Percentiles rank a stretch among this genome's conserved stretches.
Evolutionary conservation across 30 jellyfish, hydroid and myxozoan genomes (phyloP).

Genomic region (Cassiopea andromeda): DNA sequence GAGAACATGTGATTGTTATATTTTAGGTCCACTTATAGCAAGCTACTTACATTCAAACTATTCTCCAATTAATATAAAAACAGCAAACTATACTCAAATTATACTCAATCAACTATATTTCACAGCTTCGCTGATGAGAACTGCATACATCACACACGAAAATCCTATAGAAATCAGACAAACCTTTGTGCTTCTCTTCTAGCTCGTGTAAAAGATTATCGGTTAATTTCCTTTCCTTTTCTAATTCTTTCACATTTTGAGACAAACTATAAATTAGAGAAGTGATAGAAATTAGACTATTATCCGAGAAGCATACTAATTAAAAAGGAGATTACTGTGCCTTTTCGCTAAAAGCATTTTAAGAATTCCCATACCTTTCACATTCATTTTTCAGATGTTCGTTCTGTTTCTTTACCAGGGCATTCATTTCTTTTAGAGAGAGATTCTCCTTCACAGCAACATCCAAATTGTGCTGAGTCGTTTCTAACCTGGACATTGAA

Average conservation of each 20-base stretch:
- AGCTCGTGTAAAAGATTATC: conserved; percentile 2
- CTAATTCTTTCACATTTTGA: conserved; percentile 52
- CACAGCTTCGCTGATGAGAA: too few relatives aligned
- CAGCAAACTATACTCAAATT: too few relatives aligned
- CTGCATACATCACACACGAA: too few relatives aligned
- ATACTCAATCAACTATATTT: too few relatives aligned
- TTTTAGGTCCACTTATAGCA: too few relatives aligned
- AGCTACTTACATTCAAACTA: too few relatives aligned
- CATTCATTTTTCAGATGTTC: conserved; percentile 14
- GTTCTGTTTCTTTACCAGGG: conserved; percentile 14
- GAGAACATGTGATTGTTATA: too few relatives aligned
- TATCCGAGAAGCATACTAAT: not conserved
- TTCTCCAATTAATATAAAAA: too few relatives aligned
- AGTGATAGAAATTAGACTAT: not conserved
- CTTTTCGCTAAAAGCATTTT: not conserved
- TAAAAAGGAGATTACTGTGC: not conserved
- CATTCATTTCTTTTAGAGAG: conserved; percentile 14
- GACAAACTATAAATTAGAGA: conserved; percentile 16
- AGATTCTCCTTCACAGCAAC: conserved; percentile 40
- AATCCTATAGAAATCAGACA: not conserved
- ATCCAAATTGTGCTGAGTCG: conserved; percentile 20
- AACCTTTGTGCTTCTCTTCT: conserved; percentile 55
- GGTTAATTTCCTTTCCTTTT: conserved; percentile 27
- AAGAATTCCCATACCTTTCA: conserved; percentile 3
- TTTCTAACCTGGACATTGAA: conserved; percentile 15